Conservation (phyloP, 2,888 invertebrate species). For the Meiosimyza platycephala region DNA sequence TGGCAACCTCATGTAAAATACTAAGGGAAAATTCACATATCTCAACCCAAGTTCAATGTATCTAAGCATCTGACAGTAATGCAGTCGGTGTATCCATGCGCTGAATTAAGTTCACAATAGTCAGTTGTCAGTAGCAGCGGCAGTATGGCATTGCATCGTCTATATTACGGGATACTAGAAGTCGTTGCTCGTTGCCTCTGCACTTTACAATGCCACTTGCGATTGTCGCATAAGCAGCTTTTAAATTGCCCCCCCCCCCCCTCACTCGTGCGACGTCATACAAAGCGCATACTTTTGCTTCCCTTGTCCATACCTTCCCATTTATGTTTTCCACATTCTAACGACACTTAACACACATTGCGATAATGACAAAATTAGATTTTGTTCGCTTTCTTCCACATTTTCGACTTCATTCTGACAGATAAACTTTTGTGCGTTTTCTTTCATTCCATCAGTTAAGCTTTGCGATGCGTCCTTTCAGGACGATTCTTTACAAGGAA, state of each 20-base stretch:
- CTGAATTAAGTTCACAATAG: constrained; percentile 39
- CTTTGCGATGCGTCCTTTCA: too few species aligned
- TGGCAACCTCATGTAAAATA: too few species aligned
- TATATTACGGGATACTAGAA: constrained; percentile 40
- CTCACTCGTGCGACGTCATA: not conserved
- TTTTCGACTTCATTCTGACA: constrained; percentile 49
- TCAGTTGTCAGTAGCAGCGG: not conserved
- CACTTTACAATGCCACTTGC: constrained; percentile 5
- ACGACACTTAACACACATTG: constrained; percentile 63
- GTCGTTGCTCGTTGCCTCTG: too few species aligned
- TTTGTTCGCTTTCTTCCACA: constrained; percentile 50
- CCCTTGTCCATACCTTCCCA: not conserved
- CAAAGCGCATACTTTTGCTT: not conserved
- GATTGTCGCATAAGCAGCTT: constrained; percentile 10
- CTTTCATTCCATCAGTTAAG: not conserved
- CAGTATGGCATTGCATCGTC: constrained; percentile 51
- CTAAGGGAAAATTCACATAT: too few species aligned
- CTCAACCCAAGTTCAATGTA: not conserved
- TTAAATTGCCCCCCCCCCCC: not conserved
- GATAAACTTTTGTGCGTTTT: constrained; percentile 17
- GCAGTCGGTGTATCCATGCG: constrained; percentile 17
- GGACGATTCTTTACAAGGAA: too few species aligned
- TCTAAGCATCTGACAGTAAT: constrained; percentile 8
- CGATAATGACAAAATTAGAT: constrained; percentile 64
- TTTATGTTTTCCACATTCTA: constrained; percentile 1